Percentiles rank a stretch among this genome's conserved stretches.
Evolutionary conservation across 1,140 invertebrate genomes (phyloP).

Genomic region (Bombus picipes): DNA sequence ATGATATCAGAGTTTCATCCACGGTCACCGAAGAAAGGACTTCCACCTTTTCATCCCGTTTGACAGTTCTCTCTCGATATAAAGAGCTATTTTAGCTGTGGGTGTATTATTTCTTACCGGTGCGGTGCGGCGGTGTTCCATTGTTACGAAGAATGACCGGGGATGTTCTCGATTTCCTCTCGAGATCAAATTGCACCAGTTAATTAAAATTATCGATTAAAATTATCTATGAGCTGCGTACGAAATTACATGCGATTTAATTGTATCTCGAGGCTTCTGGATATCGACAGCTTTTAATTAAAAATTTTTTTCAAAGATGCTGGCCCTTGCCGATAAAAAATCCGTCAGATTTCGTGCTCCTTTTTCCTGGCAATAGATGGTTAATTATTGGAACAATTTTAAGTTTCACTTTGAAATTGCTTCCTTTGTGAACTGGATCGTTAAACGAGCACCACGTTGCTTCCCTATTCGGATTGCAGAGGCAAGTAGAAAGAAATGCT

Average conservation of each 20-base stretch:
- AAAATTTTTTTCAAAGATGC: not conserved
- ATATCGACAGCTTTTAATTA: not conserved
- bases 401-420: constrained; percentile 4
- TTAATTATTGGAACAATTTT: constrained; percentile 11
- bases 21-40: constrained; percentile 22
- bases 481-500: constrained; percentile 22
- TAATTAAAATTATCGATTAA: not conserved
- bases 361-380: not conserved
- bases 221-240: not conserved
- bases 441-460: constrained; percentile 10
- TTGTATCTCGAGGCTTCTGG: not conserved
- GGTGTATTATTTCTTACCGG: constrained; percentile 22
- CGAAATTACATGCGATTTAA: not conserved
- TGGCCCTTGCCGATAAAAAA: not conserved
- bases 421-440: constrained; percentile 12
- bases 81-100: constrained; percentile 11
- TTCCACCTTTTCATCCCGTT: constrained; percentile 19
- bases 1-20: constrained; percentile 28
- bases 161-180: not conserved
- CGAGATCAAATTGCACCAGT: not conserved
- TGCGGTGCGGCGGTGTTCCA: not conserved
- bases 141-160: constrained; percentile 11
- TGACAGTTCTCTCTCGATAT: constrained; percentile 20
- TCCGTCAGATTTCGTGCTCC: not conserved
- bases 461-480: constrained; percentile 7